Percentiles rank a stretch among this genome's conserved stretches.
Evolutionary conservation across 2,797 vertebrate genomes (phyloP).

Genomic region (Phaenicophaeus curvirostris): DNA sequence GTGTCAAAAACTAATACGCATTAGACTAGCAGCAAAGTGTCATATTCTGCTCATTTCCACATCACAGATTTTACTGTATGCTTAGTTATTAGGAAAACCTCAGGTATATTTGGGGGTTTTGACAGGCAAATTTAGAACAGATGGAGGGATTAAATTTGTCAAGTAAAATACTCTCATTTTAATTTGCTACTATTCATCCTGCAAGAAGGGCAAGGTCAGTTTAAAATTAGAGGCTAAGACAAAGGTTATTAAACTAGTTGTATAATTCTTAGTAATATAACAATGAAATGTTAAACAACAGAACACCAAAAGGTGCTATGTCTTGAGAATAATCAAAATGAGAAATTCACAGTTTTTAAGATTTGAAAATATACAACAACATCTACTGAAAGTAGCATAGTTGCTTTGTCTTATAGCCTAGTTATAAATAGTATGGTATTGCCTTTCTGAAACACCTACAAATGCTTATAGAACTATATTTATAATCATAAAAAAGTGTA

Average conservation of each 20-base stretch:
- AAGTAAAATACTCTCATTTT: neutral
- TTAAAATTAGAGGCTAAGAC: neutral
- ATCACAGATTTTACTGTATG: neutral
- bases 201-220: neutral
- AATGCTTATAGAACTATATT: neutral
- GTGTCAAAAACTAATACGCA: conserved; percentile 32
- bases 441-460: neutral
- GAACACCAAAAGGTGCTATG: neutral
- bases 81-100: neutral
- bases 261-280: neutral
- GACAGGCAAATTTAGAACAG: conserved; percentile 33
- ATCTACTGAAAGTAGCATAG: neutral
- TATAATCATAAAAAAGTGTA: neutral
- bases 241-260: conserved; percentile 15
- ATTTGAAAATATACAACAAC: neutral
- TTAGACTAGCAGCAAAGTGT: conserved; percentile 31
- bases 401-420: neutral
- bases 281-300: neutral
- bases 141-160: conserved; percentile 22
- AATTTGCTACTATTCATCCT: neutral
- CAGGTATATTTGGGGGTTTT: neutral
- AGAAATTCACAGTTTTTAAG: neutral
- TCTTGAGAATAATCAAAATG: neutral
- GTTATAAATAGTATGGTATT: neutral
- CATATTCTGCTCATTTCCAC: conserved; percentile 42